Percentiles rank a stretch among this genome's conserved stretches.
These are phyloP conservation scores for Eriosoma lanigerum DNA, from an alignment of 1,140 invertebrate species.

Conservation along the genomic window DNA sequence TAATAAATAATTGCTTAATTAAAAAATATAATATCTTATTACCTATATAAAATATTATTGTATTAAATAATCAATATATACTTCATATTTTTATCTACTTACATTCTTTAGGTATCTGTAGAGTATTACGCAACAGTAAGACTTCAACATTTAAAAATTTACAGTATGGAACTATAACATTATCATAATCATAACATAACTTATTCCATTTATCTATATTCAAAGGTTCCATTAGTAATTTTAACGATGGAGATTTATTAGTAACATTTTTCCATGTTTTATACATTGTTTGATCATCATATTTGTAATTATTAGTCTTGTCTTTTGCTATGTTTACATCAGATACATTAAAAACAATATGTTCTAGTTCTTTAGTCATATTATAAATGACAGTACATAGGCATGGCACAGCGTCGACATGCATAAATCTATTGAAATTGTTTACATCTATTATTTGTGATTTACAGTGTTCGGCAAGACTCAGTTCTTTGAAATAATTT, in stretches of 20 bases:
- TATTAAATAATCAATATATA: no score
- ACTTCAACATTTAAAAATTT: slow-evolving; percentile 38
- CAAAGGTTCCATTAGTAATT: slow-evolving; percentile 19
- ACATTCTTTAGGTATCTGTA: neutral
- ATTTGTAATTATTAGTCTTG: neutral
- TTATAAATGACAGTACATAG: slow-evolving; percentile 27
- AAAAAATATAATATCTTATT: neutral
- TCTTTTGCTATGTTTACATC: neutral
- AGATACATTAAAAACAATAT: neutral
- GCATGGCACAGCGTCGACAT: neutral
- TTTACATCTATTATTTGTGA: neutral
- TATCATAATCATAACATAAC: neutral
- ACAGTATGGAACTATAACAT: neutral
- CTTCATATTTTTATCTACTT: neutral
- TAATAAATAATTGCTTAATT: neutral
- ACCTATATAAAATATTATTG: no score
- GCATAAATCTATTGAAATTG: neutral
- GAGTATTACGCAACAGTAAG: neutral
- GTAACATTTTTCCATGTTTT: neutral
- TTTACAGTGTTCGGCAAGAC: neutral
- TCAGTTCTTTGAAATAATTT: neutral
- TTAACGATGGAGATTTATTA: neutral
- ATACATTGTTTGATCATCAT: neutral
- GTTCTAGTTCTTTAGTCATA: neutral
- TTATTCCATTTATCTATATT: neutral